Evolutionary conservation across 1,140 invertebrate species (phyloP), one percentile per base, ranked within the genome.

Genomic region (Arion vulgaris): DNA sequence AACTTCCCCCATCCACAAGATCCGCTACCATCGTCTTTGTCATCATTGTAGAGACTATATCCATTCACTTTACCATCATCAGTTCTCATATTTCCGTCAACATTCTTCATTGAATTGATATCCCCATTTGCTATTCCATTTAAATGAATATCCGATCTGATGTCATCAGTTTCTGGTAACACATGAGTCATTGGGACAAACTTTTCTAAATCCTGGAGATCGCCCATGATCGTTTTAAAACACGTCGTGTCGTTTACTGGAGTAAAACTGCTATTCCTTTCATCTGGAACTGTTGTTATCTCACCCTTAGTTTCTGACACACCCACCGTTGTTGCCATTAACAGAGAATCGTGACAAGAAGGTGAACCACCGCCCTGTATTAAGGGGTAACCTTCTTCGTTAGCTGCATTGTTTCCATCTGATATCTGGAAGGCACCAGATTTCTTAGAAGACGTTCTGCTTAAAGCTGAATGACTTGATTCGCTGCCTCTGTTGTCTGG

Each of bases 1-100:
- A 88, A 84, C 5, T 80, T 73, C 38, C 89, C 88, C 90, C 90
- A 91, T 0, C 89, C 88, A 85, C 91, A 91, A 0, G 62, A n/a
- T 19, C 85, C 80, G 32, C 83, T 81, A 23, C 85, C 84, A 57
- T 81, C 74, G 19, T 83, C 83, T 13, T 28, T 28, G 19, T 28
- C 62, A 66, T 28, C 62, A 66, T 9, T 17, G 32, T 2, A n/a
- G 32, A 66, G 9, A n/a, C n/a, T n/a, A n/a, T n/a, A n/a, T n/a
- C n/a, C n/a, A n/a, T n/a, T n/a, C n/a, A n/a, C n/a, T 66, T 66
- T 66, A 28, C 32, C 2, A 23, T 66, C 17, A 28, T 17, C 2
- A 34, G 62, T 34, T 66, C 5, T 23, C 5, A 45, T 15, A 19
- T 66, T 32, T 28, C 32, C 32, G 32, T 66, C 62, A 32, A n/a